Base-by-base conservation (phyloP, 1,140 invertebrate genomes). In the Meloidogyne hapla region DNA sequence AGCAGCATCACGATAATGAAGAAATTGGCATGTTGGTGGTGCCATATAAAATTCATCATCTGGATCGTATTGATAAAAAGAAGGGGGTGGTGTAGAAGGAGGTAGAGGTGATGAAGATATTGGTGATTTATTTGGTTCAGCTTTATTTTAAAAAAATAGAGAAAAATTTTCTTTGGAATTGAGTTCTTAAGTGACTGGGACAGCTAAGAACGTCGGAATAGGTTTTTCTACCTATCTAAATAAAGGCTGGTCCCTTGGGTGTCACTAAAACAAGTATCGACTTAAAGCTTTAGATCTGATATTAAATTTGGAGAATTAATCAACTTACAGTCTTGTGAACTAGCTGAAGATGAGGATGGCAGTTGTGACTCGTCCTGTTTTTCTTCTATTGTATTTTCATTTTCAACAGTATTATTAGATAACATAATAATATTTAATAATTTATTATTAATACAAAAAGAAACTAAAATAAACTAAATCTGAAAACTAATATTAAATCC, bases 21-120 rank as follows among this genome's bases (percentile, higher is more conserved):
- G n/a, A 9, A 85, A 61, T 42, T 75, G 72, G 40, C 81, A 85
- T 4, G 72, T 75, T 26, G 82, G 82, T 21, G 82, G 83, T 18
- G 83, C 81, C 75, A 85, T 56, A 72, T 83, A 83, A 21, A 83
- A 83, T 9, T 81, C 72, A 48, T 83, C 83, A 64, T 83, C 77
- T n/a, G 74, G 81, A 76, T 83, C 84, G 61, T 86, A 83, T 61
- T 67, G 61, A 48, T 73, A 73, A 33, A 40, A 64, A 26, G 56
- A 61, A 15, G 69, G 69, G 5, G 69, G 69, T 8, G 48, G 48
- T 6, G 48, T n/a, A 6, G n/a, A 56, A 56, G 48, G 4, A 5
- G 48, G 48, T n/a, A n/a, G 4, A 56, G 18, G 48, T n/a, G 48
- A 6, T n/a, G 48, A 56, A 15, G n/a, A 56, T 5, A 56, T 56